Base-by-base conservation (phyloP, 2,888 invertebrate genomes). In the Phasia obesa region DNA sequence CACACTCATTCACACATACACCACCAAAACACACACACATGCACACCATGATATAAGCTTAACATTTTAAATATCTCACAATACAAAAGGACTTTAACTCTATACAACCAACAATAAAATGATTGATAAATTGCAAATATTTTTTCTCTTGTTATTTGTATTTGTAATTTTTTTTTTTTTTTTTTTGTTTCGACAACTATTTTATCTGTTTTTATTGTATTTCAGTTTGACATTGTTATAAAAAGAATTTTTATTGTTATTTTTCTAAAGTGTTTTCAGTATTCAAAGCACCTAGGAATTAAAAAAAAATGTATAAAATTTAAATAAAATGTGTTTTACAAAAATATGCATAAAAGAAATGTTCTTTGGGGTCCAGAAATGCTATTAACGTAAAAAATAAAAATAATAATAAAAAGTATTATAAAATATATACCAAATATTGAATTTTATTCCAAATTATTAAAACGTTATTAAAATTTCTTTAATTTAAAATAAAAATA, bases 81-180 rank as follows among this genome's bases (percentile, higher is more conserved):
- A 59, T 49, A 75, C 49, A 75, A 75, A 75, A 67, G 65, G 49
- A 49, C 27, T 65, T 67, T 49, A 35, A 49, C 49, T 59, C 19
- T 49, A 13, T 38, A 65, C n/a, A 49, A 42, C n/a, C 42, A 69
- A 75, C 70, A 77, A 77, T 70, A 70, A 77, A 53, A 70, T 77
- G 77, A 77, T 77, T 77, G 77, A 77, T 77, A 77, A 77, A 77
- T 77, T 77, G 70, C 70, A 77, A 70, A 77, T 55, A 55, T 35
- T 69, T 70, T 70, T 70, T 31, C 21, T 23, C 15, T 53, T 31
- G 27, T 62, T n/a, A n/a, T n/a, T n/a, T n/a, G n/a, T n/a, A n/a
- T n/a, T n/a, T n/a, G n/a, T n/a, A n/a, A n/a, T n/a, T n/a, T n/a
- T n/a, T 19, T 57, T 19, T n/a, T n/a, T 25, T 35, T 17, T 35